Evolutionary conservation across 2,113 vertebrate genomes (phyloP).

Genomic region (Odontophorus gujanensis): DNA sequence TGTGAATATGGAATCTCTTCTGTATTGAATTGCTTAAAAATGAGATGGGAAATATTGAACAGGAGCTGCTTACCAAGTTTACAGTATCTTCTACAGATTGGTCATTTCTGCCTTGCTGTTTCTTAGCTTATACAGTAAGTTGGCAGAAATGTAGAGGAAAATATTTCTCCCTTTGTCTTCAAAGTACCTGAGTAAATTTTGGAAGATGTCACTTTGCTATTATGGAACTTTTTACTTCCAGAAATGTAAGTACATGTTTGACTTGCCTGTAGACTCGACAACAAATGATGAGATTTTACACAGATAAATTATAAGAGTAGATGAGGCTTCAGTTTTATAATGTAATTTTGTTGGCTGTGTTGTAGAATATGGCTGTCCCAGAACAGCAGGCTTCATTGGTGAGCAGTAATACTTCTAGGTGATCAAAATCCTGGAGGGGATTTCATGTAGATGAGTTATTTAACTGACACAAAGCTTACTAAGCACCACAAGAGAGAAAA

Average conservation of each 20-base stretch:
- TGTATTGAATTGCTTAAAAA: background rate
- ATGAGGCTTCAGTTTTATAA: background rate
- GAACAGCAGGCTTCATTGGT: background rate
- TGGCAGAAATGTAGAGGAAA: background rate
- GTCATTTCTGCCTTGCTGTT: background rate
- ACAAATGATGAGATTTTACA: background rate
- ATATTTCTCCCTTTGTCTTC: background rate
- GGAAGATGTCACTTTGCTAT: background rate
- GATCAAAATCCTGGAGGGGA: background rate
- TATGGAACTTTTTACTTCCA: background rate
- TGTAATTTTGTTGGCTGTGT: background rate
- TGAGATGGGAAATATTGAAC: background rate
- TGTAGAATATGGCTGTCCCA: background rate
- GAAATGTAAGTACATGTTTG: background rate
- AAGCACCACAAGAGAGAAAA: slow-evolving; percentile 33
- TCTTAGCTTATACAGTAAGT: background rate
- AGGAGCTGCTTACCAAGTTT: background rate
- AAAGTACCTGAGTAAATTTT: background rate
- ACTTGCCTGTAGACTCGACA: background rate
- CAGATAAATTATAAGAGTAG: background rate
- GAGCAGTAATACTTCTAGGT: background rate
- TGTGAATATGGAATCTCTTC: background rate
- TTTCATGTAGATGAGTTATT: background rate
- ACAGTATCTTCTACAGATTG: background rate
- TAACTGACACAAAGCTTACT: slow-evolving; percentile 9